phyloP scores from a whole-genome alignment of 2,888 invertebrate species.

The Aleiodes leptofemur region DNA sequence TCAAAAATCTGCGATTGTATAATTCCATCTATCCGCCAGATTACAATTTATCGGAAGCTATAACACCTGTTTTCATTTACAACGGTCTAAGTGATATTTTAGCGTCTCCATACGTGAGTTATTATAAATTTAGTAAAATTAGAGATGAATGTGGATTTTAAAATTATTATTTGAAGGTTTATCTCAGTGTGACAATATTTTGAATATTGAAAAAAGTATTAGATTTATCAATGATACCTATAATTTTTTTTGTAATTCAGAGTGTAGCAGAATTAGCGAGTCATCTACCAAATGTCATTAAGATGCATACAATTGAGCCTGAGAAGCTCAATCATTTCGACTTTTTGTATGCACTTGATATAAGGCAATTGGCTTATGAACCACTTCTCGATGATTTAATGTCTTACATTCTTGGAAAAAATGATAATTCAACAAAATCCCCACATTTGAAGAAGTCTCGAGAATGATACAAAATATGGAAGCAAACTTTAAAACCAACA shows the following conservation, averaged over 20 bases:
- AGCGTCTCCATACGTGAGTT: slow-evolving; percentile 65
- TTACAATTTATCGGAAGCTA: slow-evolving; percentile 64
- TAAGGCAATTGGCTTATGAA: slow-evolving; percentile 61
- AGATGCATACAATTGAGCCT: slow-evolving; percentile 59
- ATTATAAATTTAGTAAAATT: neutral
- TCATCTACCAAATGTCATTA: slow-evolving; percentile 61
- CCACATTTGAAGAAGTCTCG: no score
- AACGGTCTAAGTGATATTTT: slow-evolving; percentile 67
- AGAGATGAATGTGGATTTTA: neutral
- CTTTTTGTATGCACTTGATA: slow-evolving; percentile 68
- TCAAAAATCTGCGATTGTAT: slow-evolving; percentile 65
- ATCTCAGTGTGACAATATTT: no score
- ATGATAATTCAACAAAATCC: neutral
- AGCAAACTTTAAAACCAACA: no score
- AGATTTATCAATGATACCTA: no score
- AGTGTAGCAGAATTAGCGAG: slow-evolving; percentile 60
- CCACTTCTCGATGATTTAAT: slow-evolving; percentile 57
- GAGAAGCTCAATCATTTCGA: slow-evolving; percentile 69
- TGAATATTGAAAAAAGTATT: no score
- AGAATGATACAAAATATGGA: no score
- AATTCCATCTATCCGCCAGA: slow-evolving; percentile 66
- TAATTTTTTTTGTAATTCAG: slow-evolving; percentile 50
- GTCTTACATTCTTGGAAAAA: neutral
- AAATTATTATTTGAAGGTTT: no score
- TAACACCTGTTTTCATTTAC: slow-evolving; percentile 66